A percentile compares a stretch with the other conserved stretches of the same genome.
These are phyloP conservation scores for Xenentodon cancila DNA, from an alignment of 2,797 vertebrate genomes.

Conservation along the genomic window DNA sequence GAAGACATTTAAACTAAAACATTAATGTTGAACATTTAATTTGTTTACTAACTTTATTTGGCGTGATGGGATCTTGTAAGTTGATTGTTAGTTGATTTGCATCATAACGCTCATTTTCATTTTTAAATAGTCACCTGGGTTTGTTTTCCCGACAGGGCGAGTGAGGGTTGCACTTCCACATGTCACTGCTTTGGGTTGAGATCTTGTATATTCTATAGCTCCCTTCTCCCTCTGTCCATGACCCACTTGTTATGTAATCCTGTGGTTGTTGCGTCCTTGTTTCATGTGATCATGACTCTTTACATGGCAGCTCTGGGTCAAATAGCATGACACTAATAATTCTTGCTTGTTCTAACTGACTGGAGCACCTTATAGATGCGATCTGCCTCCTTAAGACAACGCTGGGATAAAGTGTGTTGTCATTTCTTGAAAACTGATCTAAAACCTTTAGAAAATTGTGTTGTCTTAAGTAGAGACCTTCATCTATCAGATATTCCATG, in stretches of 20 bases:
- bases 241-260: conserved; percentile 56
- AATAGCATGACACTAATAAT: conserved; percentile 51
- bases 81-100: background rate
- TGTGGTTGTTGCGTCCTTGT: conserved; percentile 51
- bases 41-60: no score
- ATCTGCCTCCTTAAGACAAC: conserved; percentile 8
- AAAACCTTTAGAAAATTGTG: background rate
- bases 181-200: conserved; percentile 24
- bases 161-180: background rate
- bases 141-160: background rate
- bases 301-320: conserved; percentile 43
- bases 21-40: no score
- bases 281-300: conserved; percentile 46
- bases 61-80: no score
- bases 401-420: background rate
- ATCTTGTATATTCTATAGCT: conserved; percentile 72
- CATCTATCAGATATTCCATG: conserved; percentile 37
- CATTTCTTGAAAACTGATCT: background rate
- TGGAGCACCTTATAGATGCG: conserved; percentile 34
- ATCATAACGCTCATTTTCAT: background rate
- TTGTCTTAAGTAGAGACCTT: conserved; percentile 9
- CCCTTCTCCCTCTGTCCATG: conserved; percentile 50
- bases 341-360: conserved; percentile 49
- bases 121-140: background rate
- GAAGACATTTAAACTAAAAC: no score